Conservation (phyloP, 2,113 vertebrate species). For the Phrynocephalus versicolor region DNA sequence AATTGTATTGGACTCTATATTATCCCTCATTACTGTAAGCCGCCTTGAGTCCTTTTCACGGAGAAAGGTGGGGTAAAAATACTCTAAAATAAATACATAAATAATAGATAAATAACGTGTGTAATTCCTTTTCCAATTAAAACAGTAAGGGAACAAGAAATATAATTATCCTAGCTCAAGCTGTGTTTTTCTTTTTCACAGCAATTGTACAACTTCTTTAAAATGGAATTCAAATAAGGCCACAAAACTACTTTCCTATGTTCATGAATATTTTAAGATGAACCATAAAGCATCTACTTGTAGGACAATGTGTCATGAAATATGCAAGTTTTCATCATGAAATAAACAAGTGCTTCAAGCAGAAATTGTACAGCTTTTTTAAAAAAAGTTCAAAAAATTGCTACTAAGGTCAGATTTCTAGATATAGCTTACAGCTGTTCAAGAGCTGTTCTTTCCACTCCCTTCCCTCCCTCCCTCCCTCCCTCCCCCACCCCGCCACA, state of each 20-base stretch:
- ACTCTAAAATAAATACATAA: too few species aligned
- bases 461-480: too few species aligned
- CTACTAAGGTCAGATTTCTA: background rate
- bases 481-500: too few species aligned
- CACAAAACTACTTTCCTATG: background rate
- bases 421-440: background rate
- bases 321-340: conserved; percentile 7
- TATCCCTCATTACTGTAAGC: too few species aligned
- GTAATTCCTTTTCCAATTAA: background rate
- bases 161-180: background rate
- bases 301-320: background rate
- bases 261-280: conserved; percentile 3
- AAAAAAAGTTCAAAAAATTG: background rate
- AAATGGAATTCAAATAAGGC: background rate
- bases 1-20: too few species aligned
- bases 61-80: too few species aligned
- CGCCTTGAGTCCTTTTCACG: too few species aligned
- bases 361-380: background rate
- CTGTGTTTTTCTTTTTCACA: background rate
- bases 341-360: background rate
- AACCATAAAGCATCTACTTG: background rate
- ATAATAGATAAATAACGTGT: too few species aligned
- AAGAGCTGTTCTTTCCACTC: background rate
- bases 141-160: too few species aligned
- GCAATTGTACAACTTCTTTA: background rate